These are phyloP conservation scores for Strigamia maritima DNA, from an alignment of 2,888 invertebrate genomes.

Conservation along the genomic window DNA sequence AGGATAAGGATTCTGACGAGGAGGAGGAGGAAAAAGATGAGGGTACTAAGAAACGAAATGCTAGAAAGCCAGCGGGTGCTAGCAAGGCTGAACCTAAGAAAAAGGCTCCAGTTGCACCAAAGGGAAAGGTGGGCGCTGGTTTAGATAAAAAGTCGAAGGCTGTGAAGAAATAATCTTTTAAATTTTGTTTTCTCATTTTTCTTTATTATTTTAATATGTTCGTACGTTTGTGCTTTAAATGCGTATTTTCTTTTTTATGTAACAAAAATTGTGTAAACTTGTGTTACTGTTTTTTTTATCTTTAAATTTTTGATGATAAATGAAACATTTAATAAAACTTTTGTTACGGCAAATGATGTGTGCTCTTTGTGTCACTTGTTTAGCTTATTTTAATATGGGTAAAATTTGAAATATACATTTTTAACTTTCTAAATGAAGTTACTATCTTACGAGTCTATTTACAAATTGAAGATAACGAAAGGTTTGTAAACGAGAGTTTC, in stretches of 20 bases:
- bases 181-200: neutral
- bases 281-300: neutral
- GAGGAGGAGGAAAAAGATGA: neutral
- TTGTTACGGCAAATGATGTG: neutral
- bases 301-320: neutral
- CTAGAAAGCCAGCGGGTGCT: neutral
- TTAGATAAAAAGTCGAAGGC: neutral
- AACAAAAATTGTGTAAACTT: constrained; percentile 6
- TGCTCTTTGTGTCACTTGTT: too few relatives aligned
- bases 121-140: neutral
- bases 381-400: too few relatives aligned
- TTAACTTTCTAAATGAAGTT: too few relatives aligned
- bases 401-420: too few relatives aligned
- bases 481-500: neutral
- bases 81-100: neutral
- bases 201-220: neutral
- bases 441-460: too few relatives aligned
- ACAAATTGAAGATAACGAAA: too few relatives aligned
- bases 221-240: neutral
- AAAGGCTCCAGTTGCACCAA: neutral
- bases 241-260: neutral
- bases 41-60: neutral
- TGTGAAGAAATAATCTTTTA: neutral
- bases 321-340: neutral
- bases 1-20: neutral